Evolutionary conservation across 1,140 invertebrate species (phyloP).

Genomic region (Drosophila bocki): DNA sequence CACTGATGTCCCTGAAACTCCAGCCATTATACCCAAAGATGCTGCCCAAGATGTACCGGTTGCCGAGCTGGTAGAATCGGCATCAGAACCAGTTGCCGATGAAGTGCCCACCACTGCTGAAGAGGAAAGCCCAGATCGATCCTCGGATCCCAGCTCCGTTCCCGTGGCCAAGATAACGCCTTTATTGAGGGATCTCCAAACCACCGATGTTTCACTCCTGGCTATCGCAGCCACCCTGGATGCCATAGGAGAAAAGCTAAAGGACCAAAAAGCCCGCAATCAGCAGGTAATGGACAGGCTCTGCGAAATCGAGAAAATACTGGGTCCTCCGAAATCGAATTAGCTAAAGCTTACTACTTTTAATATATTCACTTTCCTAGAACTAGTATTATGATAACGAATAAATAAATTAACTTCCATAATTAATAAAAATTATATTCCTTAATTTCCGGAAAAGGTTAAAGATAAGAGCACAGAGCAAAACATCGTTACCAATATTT

Average conservation of each 20-base stretch:
- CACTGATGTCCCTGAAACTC: not conserved
- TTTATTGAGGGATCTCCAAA: conserved; percentile 57
- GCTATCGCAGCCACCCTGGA: conserved; percentile 66
- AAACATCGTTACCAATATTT: too few species aligned
- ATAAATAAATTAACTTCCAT: not conserved
- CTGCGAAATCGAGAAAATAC: conserved; percentile 70
- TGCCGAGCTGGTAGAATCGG: not conserved
- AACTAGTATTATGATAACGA: not conserved
- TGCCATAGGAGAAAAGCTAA: conserved; percentile 60
- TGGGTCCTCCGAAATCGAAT: conserved; percentile 46
- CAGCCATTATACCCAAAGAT: not conserved
- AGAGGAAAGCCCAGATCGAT: not conserved
- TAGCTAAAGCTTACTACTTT: not conserved
- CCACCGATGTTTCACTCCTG: conserved; percentile 56
- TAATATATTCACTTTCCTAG: not conserved
- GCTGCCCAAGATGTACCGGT: not conserved
- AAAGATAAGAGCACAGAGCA: not conserved
- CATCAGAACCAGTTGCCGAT: not conserved
- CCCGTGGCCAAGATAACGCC: conserved; percentile 65
- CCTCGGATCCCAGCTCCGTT: conserved; percentile 22
- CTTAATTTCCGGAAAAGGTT: not conserved
- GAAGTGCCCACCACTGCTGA: not conserved
- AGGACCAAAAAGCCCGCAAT: conserved; percentile 60
- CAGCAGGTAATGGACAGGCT: conserved; percentile 66
- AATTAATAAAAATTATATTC: not conserved